Evolutionary conservation across 2,888 invertebrate genomes (phyloP).

Genomic region (Patella pellucida): DNA sequence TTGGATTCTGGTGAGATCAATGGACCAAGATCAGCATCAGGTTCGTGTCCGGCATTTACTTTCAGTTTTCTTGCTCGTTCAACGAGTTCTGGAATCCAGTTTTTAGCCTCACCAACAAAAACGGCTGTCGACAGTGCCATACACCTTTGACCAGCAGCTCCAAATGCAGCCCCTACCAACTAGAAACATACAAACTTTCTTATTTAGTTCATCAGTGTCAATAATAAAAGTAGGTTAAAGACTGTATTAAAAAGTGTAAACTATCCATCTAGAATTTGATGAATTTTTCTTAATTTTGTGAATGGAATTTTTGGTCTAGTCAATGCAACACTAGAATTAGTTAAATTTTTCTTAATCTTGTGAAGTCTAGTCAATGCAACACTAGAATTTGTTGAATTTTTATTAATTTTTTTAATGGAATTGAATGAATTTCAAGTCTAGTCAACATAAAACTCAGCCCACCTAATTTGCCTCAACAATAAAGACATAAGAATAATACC

Average conservation of each 20-base stretch:
- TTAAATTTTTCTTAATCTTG: no score
- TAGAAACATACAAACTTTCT: slow-evolving; percentile 32
- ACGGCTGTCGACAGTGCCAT: slow-evolving; percentile 98
- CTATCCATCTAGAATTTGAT: no score
- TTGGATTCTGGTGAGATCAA: slow-evolving; percentile 95
- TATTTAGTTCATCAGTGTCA: no score
- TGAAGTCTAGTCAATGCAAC: no score
- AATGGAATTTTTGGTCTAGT: no score
- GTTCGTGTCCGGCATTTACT: slow-evolving; percentile 84
- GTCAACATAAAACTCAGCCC: background rate
- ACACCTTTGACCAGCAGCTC: slow-evolving; percentile 98
- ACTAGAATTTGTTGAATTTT: no score
- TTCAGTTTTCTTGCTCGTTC: slow-evolving; percentile 85
- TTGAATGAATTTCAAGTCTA: no score
- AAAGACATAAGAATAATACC: slow-evolving; percentile 48
- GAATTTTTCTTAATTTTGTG: no score
- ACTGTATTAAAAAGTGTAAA: no score
- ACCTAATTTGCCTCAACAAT: background rate
- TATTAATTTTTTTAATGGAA: no score
- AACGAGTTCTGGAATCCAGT: slow-evolving; percentile 95
- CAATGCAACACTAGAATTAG: background rate
- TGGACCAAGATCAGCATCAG: slow-evolving; percentile 79
- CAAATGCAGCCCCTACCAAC: slow-evolving; percentile 92
- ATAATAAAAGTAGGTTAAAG: no score
- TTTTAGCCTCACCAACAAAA: slow-evolving; percentile 89